These are phyloP conservation scores for Thamnaconus septentrionalis DNA, from an alignment of 2,113 vertebrate genomes.

Conservation along the genomic window DNA sequence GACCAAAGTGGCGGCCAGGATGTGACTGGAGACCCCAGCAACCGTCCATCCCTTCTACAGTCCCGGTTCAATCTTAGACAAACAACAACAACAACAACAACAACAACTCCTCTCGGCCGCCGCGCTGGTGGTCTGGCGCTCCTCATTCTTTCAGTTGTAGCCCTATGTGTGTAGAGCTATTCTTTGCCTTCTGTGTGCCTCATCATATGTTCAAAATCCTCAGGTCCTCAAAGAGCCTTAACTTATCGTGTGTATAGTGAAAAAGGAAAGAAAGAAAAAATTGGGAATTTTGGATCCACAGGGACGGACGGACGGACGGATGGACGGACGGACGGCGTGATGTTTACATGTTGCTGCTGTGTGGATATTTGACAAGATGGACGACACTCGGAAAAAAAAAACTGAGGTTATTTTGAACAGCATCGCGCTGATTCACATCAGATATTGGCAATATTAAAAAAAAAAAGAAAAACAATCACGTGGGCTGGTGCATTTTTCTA, in stretches of 20 bases:
- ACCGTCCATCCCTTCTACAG: too few relatives aligned
- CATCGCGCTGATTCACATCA: slow-evolving; percentile 57
- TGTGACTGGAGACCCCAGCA: too few relatives aligned
- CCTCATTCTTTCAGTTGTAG: slow-evolving; percentile 55
- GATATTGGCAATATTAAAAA: slow-evolving; percentile 64
- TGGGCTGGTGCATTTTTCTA: slow-evolving; percentile 55
- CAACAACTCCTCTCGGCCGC: slow-evolving; percentile 6
- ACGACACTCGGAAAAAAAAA: slow-evolving; percentile 1
- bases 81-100: too few relatives aligned
- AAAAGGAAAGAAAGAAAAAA: slow-evolving; percentile 47
- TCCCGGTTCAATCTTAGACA: too few relatives aligned
- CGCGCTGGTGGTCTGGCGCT: slow-evolving; percentile 47
- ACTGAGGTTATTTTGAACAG: slow-evolving; percentile 30
- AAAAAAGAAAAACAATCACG: too few relatives aligned
- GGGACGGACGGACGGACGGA: too few relatives aligned
- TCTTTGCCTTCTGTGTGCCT: slow-evolving; percentile 83
- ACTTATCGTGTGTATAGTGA: slow-evolving; percentile 73
- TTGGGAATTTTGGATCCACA: slow-evolving; percentile 9
- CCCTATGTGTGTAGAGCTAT: slow-evolving; percentile 67
- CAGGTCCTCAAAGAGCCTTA: slow-evolving; percentile 85
- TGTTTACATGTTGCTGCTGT: slow-evolving; percentile 68
- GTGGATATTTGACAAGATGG: slow-evolving; percentile 33
- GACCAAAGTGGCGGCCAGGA: neutral
- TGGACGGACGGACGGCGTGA: slow-evolving; percentile 31
- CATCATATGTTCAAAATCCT: slow-evolving; percentile 81